Evolutionary conservation across 2,797 vertebrate species (phyloP).

Genomic region (Brachymystax lenok): DNA sequence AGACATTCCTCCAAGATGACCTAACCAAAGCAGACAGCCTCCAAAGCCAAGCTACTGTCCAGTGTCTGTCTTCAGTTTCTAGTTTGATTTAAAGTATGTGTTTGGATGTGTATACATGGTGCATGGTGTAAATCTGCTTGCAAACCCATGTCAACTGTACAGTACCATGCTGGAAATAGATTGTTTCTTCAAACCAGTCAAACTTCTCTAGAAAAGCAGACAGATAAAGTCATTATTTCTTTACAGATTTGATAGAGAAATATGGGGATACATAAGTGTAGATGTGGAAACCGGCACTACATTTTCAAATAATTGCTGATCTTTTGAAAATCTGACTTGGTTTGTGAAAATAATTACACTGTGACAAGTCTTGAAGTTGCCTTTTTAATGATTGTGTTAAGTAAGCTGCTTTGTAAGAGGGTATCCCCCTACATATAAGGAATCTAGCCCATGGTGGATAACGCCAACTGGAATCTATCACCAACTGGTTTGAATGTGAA

Average conservation of each 20-base stretch:
- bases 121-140: slow-evolving; percentile 66
- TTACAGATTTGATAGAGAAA: slow-evolving; percentile 33
- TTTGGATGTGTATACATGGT: slow-evolving; percentile 51
- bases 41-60: background rate
- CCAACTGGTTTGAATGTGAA: slow-evolving; percentile 72
- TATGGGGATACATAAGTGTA: background rate
- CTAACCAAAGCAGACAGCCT: background rate
- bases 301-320: slow-evolving; percentile 41
- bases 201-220: slow-evolving; percentile 43
- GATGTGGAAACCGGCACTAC: slow-evolving; percentile 46
- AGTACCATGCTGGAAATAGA: slow-evolving; percentile 55
- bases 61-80: background rate
- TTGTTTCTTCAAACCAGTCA: slow-evolving; percentile 55
- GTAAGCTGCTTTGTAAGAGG: slow-evolving; percentile 42
- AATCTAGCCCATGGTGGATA: background rate
- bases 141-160: slow-evolving; percentile 44
- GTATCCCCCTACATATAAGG: background rate
- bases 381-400: slow-evolving; percentile 63
- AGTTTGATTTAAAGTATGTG: slow-evolving; percentile 41
- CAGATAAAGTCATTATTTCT: slow-evolving; percentile 53
- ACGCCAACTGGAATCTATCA: slow-evolving; percentile 31
- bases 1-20: background rate
- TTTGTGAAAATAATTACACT: slow-evolving; percentile 60
- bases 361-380: slow-evolving; percentile 68
- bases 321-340: slow-evolving; percentile 36